Base-by-base conservation (phyloP, 2,797 vertebrate genomes). In the Semaprochilodus insignis region DNA sequence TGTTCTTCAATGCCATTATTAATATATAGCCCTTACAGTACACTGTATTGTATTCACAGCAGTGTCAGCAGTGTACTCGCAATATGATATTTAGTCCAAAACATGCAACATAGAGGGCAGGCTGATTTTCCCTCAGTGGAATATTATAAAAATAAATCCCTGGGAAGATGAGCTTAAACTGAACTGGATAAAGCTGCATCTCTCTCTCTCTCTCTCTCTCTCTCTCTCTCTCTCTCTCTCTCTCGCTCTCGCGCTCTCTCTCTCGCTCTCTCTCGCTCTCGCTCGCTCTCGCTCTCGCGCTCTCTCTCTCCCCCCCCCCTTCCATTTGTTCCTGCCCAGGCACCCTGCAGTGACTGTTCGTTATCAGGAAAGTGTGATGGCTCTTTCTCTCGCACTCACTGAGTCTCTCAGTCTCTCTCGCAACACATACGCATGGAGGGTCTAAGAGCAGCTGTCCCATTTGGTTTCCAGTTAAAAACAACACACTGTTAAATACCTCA, bases 111-210 rank as follows among this genome's bases (percentile, higher is more conserved):
- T 66, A 66, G 69, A 31, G 3, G 16, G 31, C 52, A 55, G 52
- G 25, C 15, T 31, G 25, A 52, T 27, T 72, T 34, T 57, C 57
- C 51, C 52, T 36, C 31, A 21, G 27, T 57, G 73, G 34, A 60
- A 75, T 60, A 75, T 75, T 8, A 44, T 75, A 62, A 59, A 74
- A 75, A 75, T 44, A 75, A n/a, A 44, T 75, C 52, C 52, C 17
- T 57, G 72, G 71, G 27, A 34, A 19, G 27, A 57, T 73, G 25
- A 74, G 34, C 34, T 40, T 57, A 57, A 57, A 74, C 72, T 36
- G n/a, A 57, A 74, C 72, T 36, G n/a, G 54, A 57, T 55, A 57
- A 57, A 57, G 17, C 52, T 51, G 23, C 40, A 71, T 48, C 3
- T 6, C 34, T 16, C 40, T 11, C 17, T 1, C 31, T 40, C 17